phyloP scores from a whole-genome alignment of 2,888 invertebrate genomes.

The Ommatoiulus sabulosus region DNA sequence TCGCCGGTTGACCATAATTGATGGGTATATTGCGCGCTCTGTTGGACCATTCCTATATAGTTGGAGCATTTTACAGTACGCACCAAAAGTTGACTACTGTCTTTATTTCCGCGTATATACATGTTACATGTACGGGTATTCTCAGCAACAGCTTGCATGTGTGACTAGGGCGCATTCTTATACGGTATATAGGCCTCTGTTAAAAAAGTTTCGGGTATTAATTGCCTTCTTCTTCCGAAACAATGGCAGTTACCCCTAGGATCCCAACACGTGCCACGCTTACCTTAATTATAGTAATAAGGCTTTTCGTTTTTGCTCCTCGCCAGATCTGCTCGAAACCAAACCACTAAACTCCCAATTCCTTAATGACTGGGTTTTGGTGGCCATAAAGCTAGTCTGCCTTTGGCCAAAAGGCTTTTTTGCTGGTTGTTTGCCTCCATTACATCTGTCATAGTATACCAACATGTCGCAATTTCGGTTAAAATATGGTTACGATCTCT shows the following conservation, averaged over 20 bases:
- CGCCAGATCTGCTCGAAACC: neutral
- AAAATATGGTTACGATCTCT: neutral
- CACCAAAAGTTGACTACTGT: neutral
- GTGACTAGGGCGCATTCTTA: no score
- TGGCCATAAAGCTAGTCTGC: conserved; percentile 8
- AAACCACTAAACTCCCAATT: neutral
- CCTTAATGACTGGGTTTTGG: conserved; percentile 31
- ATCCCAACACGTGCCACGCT: conserved; percentile 3
- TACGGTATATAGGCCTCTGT: no score
- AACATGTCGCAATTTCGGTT: conserved; percentile 24
- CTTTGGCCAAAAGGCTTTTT: neutral
- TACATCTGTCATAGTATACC: conserved; percentile 19
- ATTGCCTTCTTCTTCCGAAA: neutral
- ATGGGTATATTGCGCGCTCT: no score
- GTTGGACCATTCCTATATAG: no score
- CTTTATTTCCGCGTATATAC: neutral
- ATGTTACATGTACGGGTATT: no score
- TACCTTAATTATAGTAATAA: conserved; percentile 30
- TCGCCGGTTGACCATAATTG: no score
- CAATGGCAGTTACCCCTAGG: neutral
- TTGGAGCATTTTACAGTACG: neutral
- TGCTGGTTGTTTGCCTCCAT: conserved; percentile 5
- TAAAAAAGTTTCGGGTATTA: neutral
- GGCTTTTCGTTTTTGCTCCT: neutral
- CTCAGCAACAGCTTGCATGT: no score